These are phyloP conservation scores for Gallinago stenura DNA, from an alignment of 2,797 vertebrate species.

Conservation along the genomic window DNA sequence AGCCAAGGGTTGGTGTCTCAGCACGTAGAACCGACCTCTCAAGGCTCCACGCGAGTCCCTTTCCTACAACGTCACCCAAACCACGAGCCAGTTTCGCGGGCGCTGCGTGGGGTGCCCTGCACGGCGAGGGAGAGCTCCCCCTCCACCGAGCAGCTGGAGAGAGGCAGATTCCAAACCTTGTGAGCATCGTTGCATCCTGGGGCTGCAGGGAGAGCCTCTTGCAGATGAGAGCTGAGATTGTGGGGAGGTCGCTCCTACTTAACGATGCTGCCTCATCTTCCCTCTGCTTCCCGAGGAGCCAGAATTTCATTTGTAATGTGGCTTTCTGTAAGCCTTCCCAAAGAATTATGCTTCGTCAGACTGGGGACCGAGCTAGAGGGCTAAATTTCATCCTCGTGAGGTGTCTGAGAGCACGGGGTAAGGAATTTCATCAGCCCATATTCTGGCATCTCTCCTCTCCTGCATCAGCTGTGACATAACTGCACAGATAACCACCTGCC, in stretches of 20 bases:
- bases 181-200: fast-evolving
- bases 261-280: neutral
- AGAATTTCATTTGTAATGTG: neutral
- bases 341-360: neutral
- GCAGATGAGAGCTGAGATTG: neutral
- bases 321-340: neutral
- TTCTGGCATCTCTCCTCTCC: neutral
- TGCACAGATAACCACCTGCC: neutral
- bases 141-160: fast-evolving
- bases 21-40: fast-evolving
- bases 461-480: neutral
- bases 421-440: neutral
- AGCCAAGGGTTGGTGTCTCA: neutral
- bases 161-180: neutral
- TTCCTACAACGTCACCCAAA: neutral
- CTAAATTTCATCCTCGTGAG: neutral
- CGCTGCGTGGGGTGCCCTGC: fast-evolving
- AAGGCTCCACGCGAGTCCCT: fast-evolving
- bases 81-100: fast-evolving
- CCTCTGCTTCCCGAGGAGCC: neutral
- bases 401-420: neutral
- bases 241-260: neutral
- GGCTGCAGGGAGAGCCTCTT: no score
- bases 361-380: neutral
- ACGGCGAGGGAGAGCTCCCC: fast-evolving